Base-by-base conservation (phyloP, 2,888 invertebrate species). In the Mesoligia furuncula region DNA sequence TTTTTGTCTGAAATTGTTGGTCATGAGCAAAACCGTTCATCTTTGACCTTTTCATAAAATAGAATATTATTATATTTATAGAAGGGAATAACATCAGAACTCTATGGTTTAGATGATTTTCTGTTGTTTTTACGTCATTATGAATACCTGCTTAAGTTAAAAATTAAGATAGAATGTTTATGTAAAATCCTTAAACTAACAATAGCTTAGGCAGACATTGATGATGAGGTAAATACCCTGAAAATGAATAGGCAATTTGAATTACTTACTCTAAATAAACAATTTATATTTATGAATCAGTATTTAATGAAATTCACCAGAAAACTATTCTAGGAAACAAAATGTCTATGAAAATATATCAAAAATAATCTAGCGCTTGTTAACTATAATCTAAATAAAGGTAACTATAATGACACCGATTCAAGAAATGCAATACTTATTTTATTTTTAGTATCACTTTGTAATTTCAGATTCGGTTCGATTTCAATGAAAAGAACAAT, bases 371-470 rank as follows among this genome's bases (percentile, higher is more conserved):
- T 83, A 66, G n/a, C 42, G 48, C 17, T 66, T 61, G 8, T 66
- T 69, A 31, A 77, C 48, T 51, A 27, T 36, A 27, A 77, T 51
- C n/a, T 59, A 48, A 45, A 31, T 57, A 31, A 31, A 65, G 83
- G 83, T 79, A 79, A 79, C 78, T 64, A 51, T 39, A 42, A n/a
- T n/a, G 36, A 20, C 15, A 27, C 15, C 15, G 54, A 66, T 27
- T 31, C 2, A 36, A 15, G 17, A 54, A 51, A 54, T n/a, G 17
- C 4, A 6, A n/a, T 27, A 20, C 8, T 13, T 77, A 24, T 57
- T 75, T 75, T 13, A 73, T 54, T 78, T 81, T 78, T 75, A 59
- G 5, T 83, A 75, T 82, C 76, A 59, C 64, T 31, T n/a, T 51
- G 6, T 15, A 27, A 51, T 51, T 65, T 36, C n/a, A 51, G 42